A percentile compares a stretch with the other conserved stretches of the same genome.
Conservation (phyloP, 2,797 vertebrate species). For the Chanos chanos region DNA sequence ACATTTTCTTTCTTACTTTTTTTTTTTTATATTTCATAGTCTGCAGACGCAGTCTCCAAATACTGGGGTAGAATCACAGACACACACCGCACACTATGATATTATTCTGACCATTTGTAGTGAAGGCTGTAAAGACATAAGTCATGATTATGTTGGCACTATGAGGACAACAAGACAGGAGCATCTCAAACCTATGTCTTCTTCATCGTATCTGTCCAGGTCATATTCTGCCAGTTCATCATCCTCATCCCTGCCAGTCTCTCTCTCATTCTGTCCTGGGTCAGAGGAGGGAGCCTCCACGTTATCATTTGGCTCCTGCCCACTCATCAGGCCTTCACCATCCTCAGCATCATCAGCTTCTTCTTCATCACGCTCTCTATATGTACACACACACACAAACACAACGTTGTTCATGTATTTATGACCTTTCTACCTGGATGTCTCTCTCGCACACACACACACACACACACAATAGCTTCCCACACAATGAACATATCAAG, state of each 20-base stretch:
- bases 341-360: constrained; percentile 61
- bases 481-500: neutral
- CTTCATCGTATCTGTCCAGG: constrained; percentile 88
- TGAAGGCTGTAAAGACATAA: neutral
- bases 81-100: no score
- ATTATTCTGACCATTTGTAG: neutral
- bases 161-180: neutral
- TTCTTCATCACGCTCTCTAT: no score
- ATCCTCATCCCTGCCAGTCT: constrained; percentile 53
- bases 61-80: no score
- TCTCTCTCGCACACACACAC: no score
- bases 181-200: constrained; percentile 66
- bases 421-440: no score
- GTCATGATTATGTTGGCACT: no score
- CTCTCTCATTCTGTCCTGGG: constrained; percentile 44
- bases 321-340: constrained; percentile 60
- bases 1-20: no score
- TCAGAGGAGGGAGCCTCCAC: constrained; percentile 25
- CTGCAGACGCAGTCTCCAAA: no score
- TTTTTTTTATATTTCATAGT: no score
- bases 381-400: no score
- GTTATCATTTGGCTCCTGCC: constrained; percentile 34
- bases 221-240: constrained; percentile 88
- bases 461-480: no score
- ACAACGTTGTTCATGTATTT: no score